Evolutionary conservation across 2,113 vertebrate genomes (phyloP).

Genomic region (Anas platyrhynchos): DNA sequence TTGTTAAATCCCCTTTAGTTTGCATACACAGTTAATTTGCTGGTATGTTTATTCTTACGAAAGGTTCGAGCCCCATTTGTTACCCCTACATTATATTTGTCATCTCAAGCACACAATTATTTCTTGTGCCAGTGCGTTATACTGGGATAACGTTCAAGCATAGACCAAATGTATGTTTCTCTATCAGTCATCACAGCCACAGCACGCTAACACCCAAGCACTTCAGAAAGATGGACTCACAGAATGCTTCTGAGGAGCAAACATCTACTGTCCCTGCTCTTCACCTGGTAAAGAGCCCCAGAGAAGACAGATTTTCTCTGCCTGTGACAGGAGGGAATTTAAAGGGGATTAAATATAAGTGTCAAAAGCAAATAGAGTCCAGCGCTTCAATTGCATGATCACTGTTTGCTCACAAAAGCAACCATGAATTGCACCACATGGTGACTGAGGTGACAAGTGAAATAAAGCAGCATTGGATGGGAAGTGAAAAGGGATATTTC

Average conservation of each 20-base stretch:
- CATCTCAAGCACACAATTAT: background rate
- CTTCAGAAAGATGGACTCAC: background rate
- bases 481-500: background rate
- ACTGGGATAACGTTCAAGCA: background rate
- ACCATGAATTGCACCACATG: no score
- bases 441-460: background rate
- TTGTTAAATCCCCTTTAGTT: background rate
- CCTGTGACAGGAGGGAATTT: background rate
- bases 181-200: background rate
- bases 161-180: background rate
- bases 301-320: background rate
- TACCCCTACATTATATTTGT: fast-evolving
- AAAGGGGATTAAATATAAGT: background rate
- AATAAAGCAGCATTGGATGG: background rate
- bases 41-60: background rate
- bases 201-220: fast-evolving
- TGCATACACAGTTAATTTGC: background rate
- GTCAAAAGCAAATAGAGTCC: background rate
- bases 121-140: background rate
- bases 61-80: background rate
- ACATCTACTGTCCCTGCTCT: background rate
- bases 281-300: background rate
- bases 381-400: background rate
- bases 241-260: background rate
- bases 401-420: background rate